These are phyloP conservation scores for Zaprionus capensis DNA, from an alignment of 1,140 invertebrate genomes.

Conservation along the genomic window DNA sequence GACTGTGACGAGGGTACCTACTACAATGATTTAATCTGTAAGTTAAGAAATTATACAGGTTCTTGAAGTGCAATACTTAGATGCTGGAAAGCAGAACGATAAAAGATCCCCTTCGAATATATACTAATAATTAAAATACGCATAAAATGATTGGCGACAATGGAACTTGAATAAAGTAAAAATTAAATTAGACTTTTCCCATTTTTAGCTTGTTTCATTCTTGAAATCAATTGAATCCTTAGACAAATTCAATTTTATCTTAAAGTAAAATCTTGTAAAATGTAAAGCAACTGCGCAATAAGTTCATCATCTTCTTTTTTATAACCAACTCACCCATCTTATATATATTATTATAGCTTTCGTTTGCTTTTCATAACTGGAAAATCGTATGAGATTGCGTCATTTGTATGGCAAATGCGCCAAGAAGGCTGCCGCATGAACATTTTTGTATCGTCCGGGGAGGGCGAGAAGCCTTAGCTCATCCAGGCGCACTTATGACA, in stretches of 20 bases:
- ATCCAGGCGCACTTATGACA: conserved; percentile 57
- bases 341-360: not conserved
- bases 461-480: conserved; percentile 18
- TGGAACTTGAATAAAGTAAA: not conserved
- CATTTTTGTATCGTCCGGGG: not conserved
- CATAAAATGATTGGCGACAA: not conserved
- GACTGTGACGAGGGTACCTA: too few species aligned
- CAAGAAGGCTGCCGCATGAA: not conserved
- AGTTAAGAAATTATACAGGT: too few species aligned
- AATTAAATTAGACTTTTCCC: not conserved
- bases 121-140: not conserved
- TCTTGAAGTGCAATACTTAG: too few species aligned
- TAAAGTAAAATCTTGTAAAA: not conserved
- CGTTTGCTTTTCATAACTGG: conserved; percentile 5
- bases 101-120: too few species aligned
- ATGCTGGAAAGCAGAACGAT: too few species aligned
- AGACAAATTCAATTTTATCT: not conserved
- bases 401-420: conserved; percentile 3
- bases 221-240: not conserved
- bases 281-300: conserved; percentile 3
- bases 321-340: not conserved
- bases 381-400: conserved; percentile 3
- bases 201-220: not conserved
- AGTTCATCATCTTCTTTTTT: not conserved
- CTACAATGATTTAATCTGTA: too few species aligned